These are phyloP conservation scores for Cyrtorhinus lividipennis DNA, from an alignment of 1,140 invertebrate species.

Conservation along the genomic window DNA sequence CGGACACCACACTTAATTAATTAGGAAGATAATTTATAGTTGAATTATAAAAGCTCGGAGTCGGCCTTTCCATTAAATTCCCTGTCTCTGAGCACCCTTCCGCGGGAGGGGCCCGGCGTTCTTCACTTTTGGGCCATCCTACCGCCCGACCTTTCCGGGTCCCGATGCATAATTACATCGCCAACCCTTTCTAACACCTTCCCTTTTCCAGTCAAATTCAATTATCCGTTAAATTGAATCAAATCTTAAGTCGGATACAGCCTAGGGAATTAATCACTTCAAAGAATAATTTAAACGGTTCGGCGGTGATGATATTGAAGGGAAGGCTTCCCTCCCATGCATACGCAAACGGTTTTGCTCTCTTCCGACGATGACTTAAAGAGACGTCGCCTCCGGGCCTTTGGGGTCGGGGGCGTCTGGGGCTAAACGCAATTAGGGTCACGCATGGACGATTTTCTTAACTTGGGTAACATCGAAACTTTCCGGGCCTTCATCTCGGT, in stretches of 20 bases:
- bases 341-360: neutral
- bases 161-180: neutral
- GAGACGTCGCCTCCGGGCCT: neutral
- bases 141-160: neutral
- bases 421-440: neutral
- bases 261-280: neutral
- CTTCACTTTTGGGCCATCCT: neutral
- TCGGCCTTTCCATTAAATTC: constrained; percentile 1
- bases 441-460: neutral
- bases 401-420: neutral
- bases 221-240: constrained; percentile 4
- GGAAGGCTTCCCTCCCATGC: neutral
- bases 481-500: neutral
- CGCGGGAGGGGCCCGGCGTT: neutral
- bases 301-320: neutral
- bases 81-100: no score
- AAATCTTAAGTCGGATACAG: constrained; percentile 1
- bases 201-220: neutral
- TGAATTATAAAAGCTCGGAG: constrained; percentile 6
- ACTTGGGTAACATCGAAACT: neutral
- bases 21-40: constrained; percentile 6
- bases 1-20: constrained; percentile 8
- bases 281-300: neutral
- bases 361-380: neutral
- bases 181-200: neutral